Conservation (phyloP, 1,140 invertebrate species). For the Heliconius eleuchia region DNA sequence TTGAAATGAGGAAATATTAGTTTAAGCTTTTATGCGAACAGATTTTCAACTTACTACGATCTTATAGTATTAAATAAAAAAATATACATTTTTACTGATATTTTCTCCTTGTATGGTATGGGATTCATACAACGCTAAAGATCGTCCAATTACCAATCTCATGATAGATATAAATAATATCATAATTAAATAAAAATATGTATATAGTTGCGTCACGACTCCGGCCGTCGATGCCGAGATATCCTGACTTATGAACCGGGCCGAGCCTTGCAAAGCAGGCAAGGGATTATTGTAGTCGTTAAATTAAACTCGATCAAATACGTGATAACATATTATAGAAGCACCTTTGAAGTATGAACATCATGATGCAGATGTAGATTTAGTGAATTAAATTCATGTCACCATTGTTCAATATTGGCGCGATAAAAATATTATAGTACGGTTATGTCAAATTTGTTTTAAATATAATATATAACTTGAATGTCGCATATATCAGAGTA, state of each 20-base stretch:
- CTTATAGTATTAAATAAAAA: neutral
- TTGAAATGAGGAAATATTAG: too few relatives aligned
- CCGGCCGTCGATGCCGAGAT: slow-evolving; percentile 16
- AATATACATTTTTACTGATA: too few relatives aligned
- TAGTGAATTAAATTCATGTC: neutral
- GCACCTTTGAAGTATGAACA: neutral
- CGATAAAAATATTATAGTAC: too few relatives aligned
- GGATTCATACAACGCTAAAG: neutral
- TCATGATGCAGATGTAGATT: neutral
- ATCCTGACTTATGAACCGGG: slow-evolving; percentile 13
- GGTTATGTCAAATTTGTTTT: too few relatives aligned
- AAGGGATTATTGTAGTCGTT: slow-evolving; percentile 1
- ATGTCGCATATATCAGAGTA: too few relatives aligned
- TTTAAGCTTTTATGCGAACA: too few relatives aligned
- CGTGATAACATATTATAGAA: neutral
- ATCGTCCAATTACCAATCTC: slow-evolving; percentile 6
- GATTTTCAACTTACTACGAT: neutral
- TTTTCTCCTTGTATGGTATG: neutral
- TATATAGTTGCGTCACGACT: slow-evolving; percentile 22
- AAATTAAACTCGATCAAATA: slow-evolving; percentile 13
- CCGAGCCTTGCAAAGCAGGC: slow-evolving; percentile 8
- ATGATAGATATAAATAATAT: slow-evolving; percentile 26
- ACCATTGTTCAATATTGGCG: neutral
- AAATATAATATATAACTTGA: too few relatives aligned
- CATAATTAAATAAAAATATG: slow-evolving; percentile 34